Conservation (phyloP, 2,113 vertebrate genomes). For the Lasiurus borealis region DNA sequence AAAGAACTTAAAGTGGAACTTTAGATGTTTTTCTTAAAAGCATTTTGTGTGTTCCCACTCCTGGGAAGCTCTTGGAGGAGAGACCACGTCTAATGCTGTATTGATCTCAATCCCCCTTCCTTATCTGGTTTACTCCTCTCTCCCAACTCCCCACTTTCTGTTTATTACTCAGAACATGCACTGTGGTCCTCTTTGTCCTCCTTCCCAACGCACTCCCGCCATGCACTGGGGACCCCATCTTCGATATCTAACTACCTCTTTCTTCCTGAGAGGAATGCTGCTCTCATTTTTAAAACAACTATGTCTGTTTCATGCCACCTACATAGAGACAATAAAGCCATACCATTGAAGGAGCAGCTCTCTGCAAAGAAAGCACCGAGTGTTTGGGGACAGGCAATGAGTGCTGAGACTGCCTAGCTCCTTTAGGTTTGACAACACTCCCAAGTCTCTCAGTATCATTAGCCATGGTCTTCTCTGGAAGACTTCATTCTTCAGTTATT, state of each 20-base stretch:
- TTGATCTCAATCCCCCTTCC: not conserved
- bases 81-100: not conserved
- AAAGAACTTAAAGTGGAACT: not conserved
- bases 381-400: not conserved
- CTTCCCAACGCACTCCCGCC: not conserved
- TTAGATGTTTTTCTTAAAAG: not conserved
- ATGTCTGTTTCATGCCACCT: not conserved
- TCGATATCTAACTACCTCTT: not conserved
- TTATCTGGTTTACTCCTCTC: not conserved
- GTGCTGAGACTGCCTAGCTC: not conserved
- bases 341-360: accelerated
- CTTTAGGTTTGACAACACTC: not conserved
- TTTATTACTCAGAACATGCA: not conserved
- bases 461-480: not conserved
- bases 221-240: not conserved
- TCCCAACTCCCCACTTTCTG: not conserved
- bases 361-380: not conserved
- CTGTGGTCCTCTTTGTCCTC: not conserved
- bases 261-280: not conserved
- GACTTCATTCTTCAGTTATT: not conserved
- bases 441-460: not conserved
- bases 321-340: not conserved
- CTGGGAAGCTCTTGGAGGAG: not conserved
- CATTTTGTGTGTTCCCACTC: not conserved
- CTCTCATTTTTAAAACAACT: not conserved